Evolutionary conservation across 2,888 invertebrate genomes (phyloP).

Genomic region (Diachrysia chrysitis): DNA sequence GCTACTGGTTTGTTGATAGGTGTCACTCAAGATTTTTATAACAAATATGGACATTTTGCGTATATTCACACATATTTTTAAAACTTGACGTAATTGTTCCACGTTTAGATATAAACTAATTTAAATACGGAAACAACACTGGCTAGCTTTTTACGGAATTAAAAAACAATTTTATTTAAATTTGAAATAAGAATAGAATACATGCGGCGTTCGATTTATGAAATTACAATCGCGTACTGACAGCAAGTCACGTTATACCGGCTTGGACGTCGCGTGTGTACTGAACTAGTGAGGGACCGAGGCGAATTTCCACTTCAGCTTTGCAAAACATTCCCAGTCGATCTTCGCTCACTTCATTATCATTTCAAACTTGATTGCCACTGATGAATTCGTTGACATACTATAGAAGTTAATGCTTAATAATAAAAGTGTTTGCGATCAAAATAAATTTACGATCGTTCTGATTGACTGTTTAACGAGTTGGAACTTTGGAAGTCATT

Average conservation of each 20-base stretch:
- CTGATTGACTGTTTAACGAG: constrained; percentile 1
- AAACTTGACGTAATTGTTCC: constrained; percentile 12
- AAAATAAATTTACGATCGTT: constrained; percentile 1
- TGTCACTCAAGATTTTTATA: constrained; percentile 31
- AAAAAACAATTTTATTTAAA: background rate
- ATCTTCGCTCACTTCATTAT: constrained; percentile 44
- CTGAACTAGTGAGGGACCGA: constrained; percentile 58
- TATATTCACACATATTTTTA: constrained; percentile 12
- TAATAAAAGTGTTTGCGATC: constrained; percentile 11
- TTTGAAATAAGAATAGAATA: constrained; percentile 22
- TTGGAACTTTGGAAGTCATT: background rate
- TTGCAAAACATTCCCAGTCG: constrained; percentile 44
- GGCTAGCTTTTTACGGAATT: constrained; percentile 26
- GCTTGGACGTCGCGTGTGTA: constrained; percentile 72
- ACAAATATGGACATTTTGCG: constrained; percentile 18
- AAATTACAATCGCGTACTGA: constrained; percentile 57
- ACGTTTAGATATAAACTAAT: constrained; percentile 1
- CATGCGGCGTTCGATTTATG: constrained; percentile 47
- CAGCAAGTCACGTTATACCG: constrained; percentile 69
- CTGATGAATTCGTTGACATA: constrained; percentile 76
- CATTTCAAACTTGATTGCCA: constrained; percentile 63
- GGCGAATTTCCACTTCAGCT: constrained; percentile 54
- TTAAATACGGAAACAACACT: constrained; percentile 33
- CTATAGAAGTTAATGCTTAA: constrained; percentile 65
- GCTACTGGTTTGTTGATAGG: constrained; percentile 26